These are phyloP conservation scores for Leptinotarsa lineolata DNA, from an alignment of 1,140 invertebrate species.

Conservation along the genomic window DNA sequence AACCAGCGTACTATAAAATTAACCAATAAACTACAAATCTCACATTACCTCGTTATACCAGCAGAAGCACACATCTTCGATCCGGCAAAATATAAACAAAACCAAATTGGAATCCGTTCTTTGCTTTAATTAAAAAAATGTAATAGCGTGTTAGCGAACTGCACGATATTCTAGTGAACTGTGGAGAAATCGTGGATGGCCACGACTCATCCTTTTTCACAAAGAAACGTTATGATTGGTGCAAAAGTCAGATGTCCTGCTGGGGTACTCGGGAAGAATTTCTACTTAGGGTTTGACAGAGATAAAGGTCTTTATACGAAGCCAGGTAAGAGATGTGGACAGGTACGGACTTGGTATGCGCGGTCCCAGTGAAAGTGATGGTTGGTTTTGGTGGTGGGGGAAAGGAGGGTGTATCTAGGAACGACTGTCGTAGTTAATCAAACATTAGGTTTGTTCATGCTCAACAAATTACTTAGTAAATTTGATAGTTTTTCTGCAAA, in stretches of 20 bases:
- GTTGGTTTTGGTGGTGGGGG: too few species aligned
- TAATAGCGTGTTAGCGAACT: slow-evolving; percentile 27
- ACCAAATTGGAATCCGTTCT: slow-evolving; percentile 23
- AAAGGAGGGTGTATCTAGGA: too few species aligned
- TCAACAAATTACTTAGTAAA: too few species aligned
- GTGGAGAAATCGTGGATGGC: slow-evolving; percentile 31
- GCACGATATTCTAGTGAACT: slow-evolving; percentile 30
- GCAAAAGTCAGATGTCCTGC: slow-evolving; percentile 36
- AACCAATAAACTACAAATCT: slow-evolving; percentile 5
- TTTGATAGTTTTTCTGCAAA: too few species aligned
- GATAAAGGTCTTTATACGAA: slow-evolving; percentile 43
- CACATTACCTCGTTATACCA: slow-evolving; percentile 12
- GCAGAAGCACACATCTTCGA: not conserved
- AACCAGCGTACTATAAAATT: slow-evolving; percentile 15
- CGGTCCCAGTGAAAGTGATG: not conserved
- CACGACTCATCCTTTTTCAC: slow-evolving; percentile 28
- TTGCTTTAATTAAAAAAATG: slow-evolving; percentile 23
- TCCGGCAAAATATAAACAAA: slow-evolving; percentile 27
- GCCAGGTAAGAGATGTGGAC: slow-evolving; percentile 35
- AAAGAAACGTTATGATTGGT: slow-evolving; percentile 41
- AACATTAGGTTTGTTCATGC: too few species aligned
- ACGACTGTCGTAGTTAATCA: too few species aligned
- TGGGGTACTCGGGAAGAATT: slow-evolving; percentile 33
- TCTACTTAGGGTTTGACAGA: slow-evolving; percentile 39
- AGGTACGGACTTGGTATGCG: slow-evolving; percentile 19